Conservation (phyloP, 1,140 invertebrate species). For the Platyura marginata region DNA sequence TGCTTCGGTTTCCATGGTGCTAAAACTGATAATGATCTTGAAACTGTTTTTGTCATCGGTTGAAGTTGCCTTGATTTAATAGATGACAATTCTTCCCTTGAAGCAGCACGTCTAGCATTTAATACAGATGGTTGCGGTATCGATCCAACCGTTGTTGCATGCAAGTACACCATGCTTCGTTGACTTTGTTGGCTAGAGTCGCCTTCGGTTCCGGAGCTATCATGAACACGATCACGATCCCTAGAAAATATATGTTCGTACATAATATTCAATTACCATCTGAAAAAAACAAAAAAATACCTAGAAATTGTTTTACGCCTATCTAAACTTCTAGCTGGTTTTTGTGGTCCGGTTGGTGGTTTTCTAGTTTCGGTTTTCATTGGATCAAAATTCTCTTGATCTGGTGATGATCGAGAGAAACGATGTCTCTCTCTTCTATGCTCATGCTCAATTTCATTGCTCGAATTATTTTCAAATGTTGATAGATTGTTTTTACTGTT, state of each 20-base stretch:
- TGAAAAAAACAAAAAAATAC: conserved; percentile 1
- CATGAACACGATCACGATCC: conserved; percentile 26
- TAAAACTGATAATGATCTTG: conserved; percentile 61
- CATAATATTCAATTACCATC: not conserved
- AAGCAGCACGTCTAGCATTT: conserved; percentile 19
- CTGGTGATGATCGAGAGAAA: conserved; percentile 5
- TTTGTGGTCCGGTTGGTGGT: conserved; percentile 12
- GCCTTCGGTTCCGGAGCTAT: conserved; percentile 53
- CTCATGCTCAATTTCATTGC: not conserved
- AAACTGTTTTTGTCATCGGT: conserved; percentile 52
- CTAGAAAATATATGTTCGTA: conserved; percentile 6
- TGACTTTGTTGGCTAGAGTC: conserved; percentile 62
- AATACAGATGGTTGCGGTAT: conserved; percentile 23
- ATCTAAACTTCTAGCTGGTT: conserved; percentile 19
- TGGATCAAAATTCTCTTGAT: not conserved
- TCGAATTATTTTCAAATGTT: not conserved
- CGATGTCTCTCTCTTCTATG: conserved; percentile 7
- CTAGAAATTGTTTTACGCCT: conserved; percentile 9
- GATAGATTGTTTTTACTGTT: too few relatives aligned
- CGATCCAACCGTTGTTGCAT: conserved; percentile 45
- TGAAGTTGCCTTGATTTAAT: conserved; percentile 29
- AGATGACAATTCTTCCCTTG: conserved; percentile 49
- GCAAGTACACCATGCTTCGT: conserved; percentile 58
- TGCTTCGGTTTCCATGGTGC: conserved; percentile 65
- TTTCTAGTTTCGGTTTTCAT: not conserved